Base-by-base conservation (phyloP, 1,140 invertebrate species). In the Dufourea novaeangliae region DNA sequence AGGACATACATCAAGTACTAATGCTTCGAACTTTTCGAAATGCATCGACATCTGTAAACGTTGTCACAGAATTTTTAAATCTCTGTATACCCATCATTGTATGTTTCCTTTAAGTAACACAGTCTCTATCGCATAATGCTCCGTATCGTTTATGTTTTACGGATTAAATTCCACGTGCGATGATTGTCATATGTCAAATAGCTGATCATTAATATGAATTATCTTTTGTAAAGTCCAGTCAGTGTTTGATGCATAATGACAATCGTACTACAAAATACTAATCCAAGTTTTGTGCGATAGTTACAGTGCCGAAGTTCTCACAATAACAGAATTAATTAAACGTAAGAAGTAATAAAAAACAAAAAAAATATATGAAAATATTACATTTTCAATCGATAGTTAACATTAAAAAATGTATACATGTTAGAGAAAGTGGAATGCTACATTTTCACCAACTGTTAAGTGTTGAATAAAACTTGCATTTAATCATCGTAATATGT, bases 341-440 rank as follows among this genome's bases (percentile, higher is more conserved):
- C 72, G 32, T 76, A 83, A 83, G 46, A 54, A 72, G n/a, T n/a
- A n/a, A n/a, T n/a, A 54, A 79, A 75, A 10, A 64, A 12, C 67
- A 79, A 79, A n/a, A 46, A 75, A 10, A 56, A 39, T 79, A 56
- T 41, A 6, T 52, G 61, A 5, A 61, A 67, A 56, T 67, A 56
- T 56, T 67, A 74, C 61, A 39, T 39, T 62, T 39, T 62, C 11
- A 39, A 62, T 39, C n/a, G 11, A 62, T 62, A 62, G n/a, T 41
- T 66, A 50, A 39, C 41, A 22, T 69, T 68, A 34, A 79, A 70
- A 50, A 50, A 61, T 67, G 41, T 54, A 61, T 37, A 70, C 32
- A 34, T 72, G 22, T 52, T n/a, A n/a, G 37, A 32, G n/a, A 25
- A 52, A 61, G 52, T n/a, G 10, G 57, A 41, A 56, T 69, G 27